Evolutionary conservation across 2,888 invertebrate genomes (phyloP).

Genomic region (Nomada hirtipes): DNA sequence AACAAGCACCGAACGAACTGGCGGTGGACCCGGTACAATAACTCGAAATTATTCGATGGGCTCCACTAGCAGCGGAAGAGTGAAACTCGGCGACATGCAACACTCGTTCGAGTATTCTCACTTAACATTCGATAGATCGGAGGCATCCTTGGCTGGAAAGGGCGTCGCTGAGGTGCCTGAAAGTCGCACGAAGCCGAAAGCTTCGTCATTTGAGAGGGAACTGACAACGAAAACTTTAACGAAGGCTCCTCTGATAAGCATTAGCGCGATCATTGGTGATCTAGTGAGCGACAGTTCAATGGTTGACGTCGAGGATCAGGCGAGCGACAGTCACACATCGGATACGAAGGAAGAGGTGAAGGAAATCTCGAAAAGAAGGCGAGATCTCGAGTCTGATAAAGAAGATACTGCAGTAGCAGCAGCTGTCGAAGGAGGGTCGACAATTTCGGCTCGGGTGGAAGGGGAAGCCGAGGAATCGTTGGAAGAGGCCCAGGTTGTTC

Average conservation of each 20-base stretch:
- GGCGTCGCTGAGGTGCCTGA: constrained; percentile 68
- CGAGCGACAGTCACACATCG: constrained; percentile 47
- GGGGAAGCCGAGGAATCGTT: constrained; percentile 88
- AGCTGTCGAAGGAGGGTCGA: constrained; percentile 27
- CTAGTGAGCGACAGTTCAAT: constrained; percentile 66
- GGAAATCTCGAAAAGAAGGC: constrained; percentile 29
- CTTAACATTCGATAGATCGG: constrained; percentile 64
- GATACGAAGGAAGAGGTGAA: constrained; percentile 46
- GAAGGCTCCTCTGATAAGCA: constrained; percentile 89
- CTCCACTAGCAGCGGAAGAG: constrained; percentile 84
- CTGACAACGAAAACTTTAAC: constrained; percentile 58
- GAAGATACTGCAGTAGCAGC: constrained; percentile 12
- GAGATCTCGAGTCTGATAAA: constrained; percentile 47
- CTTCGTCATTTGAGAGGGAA: constrained; percentile 34
- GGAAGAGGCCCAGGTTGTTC: constrained; percentile 85
- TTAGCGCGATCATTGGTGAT: constrained; percentile 90
- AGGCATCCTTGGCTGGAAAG: constrained; percentile 36
- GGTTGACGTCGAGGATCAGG: constrained; percentile 84
- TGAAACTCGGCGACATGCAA: constrained; percentile 82
- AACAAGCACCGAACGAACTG: constrained; percentile 26
- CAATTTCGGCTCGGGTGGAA: constrained; percentile 39
- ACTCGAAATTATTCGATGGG: constrained; percentile 79
- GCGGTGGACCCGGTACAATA: constrained; percentile 62
- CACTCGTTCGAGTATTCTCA: constrained; percentile 85
- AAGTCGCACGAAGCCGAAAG: neutral